Percentiles rank a stretch among this genome's conserved stretches.
These are phyloP conservation scores for Dendronephthya gigantea DNA, from an alignment of 64 coral and sea anemone species.

Conservation along the genomic window DNA sequence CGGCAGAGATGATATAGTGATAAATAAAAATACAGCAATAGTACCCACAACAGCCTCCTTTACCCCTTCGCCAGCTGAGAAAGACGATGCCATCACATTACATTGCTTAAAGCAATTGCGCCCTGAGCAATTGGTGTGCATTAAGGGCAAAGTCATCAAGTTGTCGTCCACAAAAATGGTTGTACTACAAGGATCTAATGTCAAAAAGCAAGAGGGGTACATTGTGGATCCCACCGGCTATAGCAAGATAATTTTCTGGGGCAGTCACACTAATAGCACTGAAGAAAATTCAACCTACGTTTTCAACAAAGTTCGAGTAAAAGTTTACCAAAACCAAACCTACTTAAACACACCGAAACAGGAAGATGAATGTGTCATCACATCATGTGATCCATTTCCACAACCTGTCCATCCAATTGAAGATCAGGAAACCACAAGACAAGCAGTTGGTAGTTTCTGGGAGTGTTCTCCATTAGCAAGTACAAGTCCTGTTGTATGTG, in stretches of 20 bases:
- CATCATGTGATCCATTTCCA: neutral
- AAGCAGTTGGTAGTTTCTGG: neutral
- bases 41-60: neutral
- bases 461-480: too few species aligned
- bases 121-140: neutral
- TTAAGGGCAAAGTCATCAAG: neutral
- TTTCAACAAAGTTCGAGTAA: neutral
- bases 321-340: neutral
- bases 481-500: neutral
- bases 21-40: neutral
- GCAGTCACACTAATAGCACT: neutral
- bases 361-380: neutral
- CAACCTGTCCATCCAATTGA: neutral
- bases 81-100: neutral
- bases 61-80: neutral
- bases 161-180: neutral
- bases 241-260: neutral
- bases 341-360: neutral
- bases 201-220: neutral
- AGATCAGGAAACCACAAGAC: neutral
- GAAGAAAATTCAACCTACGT: neutral
- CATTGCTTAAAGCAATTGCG: neutral
- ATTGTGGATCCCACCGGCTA: neutral
- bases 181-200: neutral
- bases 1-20: neutral